Conservation (phyloP, 2,113 vertebrate genomes). For the Myotis brandtii region DNA sequence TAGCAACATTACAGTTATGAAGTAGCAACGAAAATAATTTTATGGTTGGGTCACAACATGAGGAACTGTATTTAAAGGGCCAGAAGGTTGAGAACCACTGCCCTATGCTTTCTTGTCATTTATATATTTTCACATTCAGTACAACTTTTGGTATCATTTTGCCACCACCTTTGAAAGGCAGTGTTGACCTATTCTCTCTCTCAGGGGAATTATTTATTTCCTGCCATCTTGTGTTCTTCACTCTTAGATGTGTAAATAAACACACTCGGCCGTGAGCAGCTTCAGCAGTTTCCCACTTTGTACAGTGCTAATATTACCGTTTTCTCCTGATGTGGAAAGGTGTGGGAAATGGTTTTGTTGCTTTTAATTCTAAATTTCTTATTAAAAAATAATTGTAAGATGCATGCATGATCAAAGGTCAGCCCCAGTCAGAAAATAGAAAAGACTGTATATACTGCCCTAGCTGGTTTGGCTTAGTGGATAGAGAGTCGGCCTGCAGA, state of each 20-base stretch:
- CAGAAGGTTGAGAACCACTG: too few species aligned
- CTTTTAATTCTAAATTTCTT: neutral
- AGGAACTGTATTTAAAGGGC: too few species aligned
- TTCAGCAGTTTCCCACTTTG: neutral
- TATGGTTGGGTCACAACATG: too few species aligned
- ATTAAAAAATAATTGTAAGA: neutral
- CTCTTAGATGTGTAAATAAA: neutral
- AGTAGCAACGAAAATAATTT: too few species aligned
- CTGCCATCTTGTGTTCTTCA: neutral
- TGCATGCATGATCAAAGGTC: neutral
- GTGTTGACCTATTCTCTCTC: neutral
- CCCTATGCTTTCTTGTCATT: neutral
- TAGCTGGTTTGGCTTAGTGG: too few species aligned
- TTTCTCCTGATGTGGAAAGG: neutral
- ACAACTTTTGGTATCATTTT: neutral
- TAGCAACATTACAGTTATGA: too few species aligned
- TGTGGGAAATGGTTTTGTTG: neutral
- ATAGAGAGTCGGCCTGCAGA: too few species aligned
- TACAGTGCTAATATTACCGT: neutral
- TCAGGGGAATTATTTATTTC: neutral
- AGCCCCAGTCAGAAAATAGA: neutral
- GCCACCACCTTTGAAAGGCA: neutral
- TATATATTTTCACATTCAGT: neutral
- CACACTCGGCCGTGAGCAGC: neutral
- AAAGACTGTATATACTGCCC: neutral